Evolutionary conservation across 2,888 invertebrate species (phyloP).

Genomic region (Campoletis raptor): DNA sequence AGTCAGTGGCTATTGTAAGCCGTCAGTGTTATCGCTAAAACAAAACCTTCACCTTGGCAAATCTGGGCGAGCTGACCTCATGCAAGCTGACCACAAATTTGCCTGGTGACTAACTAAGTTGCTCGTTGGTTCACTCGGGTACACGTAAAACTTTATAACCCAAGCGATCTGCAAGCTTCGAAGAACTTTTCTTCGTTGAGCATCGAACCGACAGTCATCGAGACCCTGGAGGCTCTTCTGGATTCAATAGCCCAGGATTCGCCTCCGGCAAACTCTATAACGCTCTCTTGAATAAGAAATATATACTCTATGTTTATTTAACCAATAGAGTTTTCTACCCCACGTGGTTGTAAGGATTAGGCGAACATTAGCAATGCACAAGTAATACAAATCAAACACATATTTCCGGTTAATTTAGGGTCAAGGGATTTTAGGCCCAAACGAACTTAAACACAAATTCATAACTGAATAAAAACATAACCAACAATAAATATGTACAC

Average conservation of each 20-base stretch:
- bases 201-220: conserved; percentile 26
- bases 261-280: conserved; percentile 21
- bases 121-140: conserved; percentile 4
- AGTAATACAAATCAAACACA: not conserved
- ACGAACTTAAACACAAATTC: not conserved
- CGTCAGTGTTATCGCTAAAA: conserved; percentile 54
- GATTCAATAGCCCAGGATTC: conserved; percentile 29
- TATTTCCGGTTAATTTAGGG: not conserved
- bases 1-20: conserved; percentile 36
- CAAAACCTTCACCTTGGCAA: conserved; percentile 30
- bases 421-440: not conserved
- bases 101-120: conserved; percentile 56
- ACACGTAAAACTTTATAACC: conserved; percentile 50
- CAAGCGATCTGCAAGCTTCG: conserved; percentile 41
- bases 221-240: conserved; percentile 4
- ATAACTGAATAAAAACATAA: not conserved
- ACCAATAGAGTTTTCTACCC: not conserved
- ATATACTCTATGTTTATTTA: conserved; percentile 19
- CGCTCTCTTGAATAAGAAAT: conserved; percentile 3
- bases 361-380: conserved; percentile 3
- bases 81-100: conserved; percentile 58
- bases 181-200: conserved; percentile 42
- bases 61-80: conserved; percentile 51
- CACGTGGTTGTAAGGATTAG: not conserved
- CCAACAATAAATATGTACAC: not conserved